Evolutionary conservation across 2,888 invertebrate species (phyloP), one percentile per base, ranked within the genome.

Genomic region (Macaria notata): DNA sequence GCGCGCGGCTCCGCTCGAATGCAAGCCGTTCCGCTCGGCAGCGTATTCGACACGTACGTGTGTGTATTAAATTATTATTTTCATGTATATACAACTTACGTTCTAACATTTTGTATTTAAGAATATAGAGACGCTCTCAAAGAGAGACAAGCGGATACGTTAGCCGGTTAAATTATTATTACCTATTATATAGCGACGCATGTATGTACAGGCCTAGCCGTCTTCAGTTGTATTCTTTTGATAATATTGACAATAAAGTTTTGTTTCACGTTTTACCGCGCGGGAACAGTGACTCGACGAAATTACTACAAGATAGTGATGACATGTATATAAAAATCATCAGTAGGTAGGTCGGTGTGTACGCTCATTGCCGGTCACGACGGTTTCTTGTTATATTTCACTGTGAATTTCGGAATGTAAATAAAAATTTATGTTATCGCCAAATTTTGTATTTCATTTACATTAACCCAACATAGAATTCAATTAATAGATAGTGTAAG

Each of bases 371-470:
- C 79, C 70, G 78, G 75, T 76, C 72, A 81, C 79, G 77, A 72
- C 78, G 72, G 76, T 78, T 79, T 79, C 76, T 84, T 86, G 84
- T 85, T 86, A 84, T 83, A 83, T 79, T 84, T 84, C 78, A 86
- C 83, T 89, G 87, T 88, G 86, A 86, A 85, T 86, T 88, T 88
- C 81, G 85, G 86, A 81, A 84, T 90, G 89, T 90, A 89, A 89
- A 90, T 90, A 90, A 89, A 89, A 88, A 88, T 84, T 86, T 90
- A 90, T 88, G 88, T 89, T 89, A 90, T 86, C 81, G 83, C 88
- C 83, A 69, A 59, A 36, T 46, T 49, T 74, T 73, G 63, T 78
- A 74, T 81, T 72, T 80, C 38, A 43, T 9, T n/a, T 46, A 33
- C 19, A n/a, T 45, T 19, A 19, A 19, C 19, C 19, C 19, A 19